Evolutionary conservation across 92 coral and sea anemone genomes (phyloP), one percentile per base, ranked within the genome.

Genomic region (Phenganax subtilis): DNA sequence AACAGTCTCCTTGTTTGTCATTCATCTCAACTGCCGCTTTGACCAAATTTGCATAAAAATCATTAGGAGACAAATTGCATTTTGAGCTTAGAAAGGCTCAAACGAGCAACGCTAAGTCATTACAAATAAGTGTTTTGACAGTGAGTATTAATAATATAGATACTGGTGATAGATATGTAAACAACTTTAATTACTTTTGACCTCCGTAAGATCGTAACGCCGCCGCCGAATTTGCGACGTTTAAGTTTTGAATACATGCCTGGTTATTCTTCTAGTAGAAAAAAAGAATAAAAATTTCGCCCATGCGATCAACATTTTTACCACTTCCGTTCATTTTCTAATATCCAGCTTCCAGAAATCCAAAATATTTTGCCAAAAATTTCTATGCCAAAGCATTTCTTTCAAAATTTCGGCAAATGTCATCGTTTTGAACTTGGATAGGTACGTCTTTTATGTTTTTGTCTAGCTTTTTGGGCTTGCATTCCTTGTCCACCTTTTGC

Each of bases 401-500:
- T 20, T 37, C 5, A 37, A 37, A 37, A 1, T 37, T 37, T 37
- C 47, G 5, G 47, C 47, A 37, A 37, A 37, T 37, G 5, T 37
- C 47, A 37, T 37, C 47, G 61, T 51, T 62, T 78, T 12, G 59
- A 58, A 67, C 10, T 28, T 60, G 55, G 65, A 37, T 78, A 78
- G 11, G 82, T 71, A 4, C 82, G 82, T 10, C 82, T 78, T 8
- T 37, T 37, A 37, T 31, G 11, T 51, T 78, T 61, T 37, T 61
- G 82, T 78, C 72, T 60, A 6, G 82, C 68, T 62, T 64, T 78
- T 14, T 59, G 12, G 0, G 82, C 12, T 20, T 31, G 55, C 63
- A 47, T 61, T 17, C 27, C 51, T 53, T 78, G 72, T 27, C 87
- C 92, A 82, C 98, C 92, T 85, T 93, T 88, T 53, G 89, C 90